A percentile compares a stretch with the other conserved stretches of the same genome.
phyloP scores from a whole-genome alignment of 64 coral and sea anemone species.

The Dendrophyllia cribrosa region DNA sequence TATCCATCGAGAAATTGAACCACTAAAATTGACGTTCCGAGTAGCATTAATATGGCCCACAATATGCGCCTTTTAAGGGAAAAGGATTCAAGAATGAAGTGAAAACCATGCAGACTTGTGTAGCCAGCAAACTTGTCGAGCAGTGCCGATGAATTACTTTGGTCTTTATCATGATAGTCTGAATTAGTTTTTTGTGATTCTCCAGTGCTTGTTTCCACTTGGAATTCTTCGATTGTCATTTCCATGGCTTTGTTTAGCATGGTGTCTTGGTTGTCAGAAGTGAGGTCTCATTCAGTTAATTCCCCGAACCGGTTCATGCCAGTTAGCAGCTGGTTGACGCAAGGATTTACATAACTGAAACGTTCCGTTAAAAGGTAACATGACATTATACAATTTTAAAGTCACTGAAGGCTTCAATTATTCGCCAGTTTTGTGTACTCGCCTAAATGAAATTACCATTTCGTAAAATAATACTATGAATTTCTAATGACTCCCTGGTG shows the following conservation, averaged over 20 bases:
- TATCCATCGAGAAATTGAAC: background rate
- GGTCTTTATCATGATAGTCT: background rate
- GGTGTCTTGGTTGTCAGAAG: too few species aligned
- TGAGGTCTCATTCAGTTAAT: too few species aligned
- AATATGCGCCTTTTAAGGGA: background rate
- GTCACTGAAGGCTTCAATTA: too few species aligned
- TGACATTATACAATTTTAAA: too few species aligned
- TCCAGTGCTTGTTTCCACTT: background rate
- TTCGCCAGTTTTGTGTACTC: too few species aligned
- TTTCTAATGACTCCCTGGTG: too few species aligned
- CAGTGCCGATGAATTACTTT: background rate
- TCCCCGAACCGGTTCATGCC: too few species aligned
- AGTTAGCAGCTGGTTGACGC: too few species aligned
- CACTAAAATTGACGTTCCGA: background rate
- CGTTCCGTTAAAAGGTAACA: too few species aligned
- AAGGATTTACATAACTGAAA: too few species aligned
- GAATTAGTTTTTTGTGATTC: background rate
- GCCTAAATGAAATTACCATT: too few species aligned
- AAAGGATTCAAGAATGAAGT: slow-evolving; percentile 18
- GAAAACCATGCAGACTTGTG: slow-evolving; percentile 55
- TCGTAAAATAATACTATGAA: too few species aligned
- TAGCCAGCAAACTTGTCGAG: slow-evolving; percentile 28
- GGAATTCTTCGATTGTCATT: background rate
- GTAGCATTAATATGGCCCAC: slow-evolving; percentile 14
- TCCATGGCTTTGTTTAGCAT: background rate